phyloP scores from a whole-genome alignment of 1,140 invertebrate species.

The Trachymyrmex cornetzi region DNA sequence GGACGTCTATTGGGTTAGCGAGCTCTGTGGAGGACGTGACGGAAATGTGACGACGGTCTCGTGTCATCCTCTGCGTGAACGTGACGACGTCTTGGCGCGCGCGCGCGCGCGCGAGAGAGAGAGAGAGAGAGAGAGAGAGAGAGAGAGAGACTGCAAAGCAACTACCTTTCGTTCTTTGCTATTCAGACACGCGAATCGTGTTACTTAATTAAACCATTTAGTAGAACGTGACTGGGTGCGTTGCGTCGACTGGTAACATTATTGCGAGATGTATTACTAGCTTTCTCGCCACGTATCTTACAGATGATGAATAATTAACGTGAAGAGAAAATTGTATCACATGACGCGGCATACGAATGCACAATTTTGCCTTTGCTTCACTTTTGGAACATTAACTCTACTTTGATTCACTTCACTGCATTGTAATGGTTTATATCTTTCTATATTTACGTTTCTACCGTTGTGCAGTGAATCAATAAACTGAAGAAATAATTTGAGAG shows the following conservation, averaged over 20 bases:
- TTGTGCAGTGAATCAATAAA: constrained; percentile 55
- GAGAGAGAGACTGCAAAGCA: neutral
- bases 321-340: neutral
- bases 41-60: constrained; percentile 71
- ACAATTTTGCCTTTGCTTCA: constrained; percentile 7
- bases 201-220: constrained; percentile 56
- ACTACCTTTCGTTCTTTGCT: constrained; percentile 31
- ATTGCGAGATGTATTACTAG: constrained; percentile 19
- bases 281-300: neutral
- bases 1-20: constrained; percentile 76
- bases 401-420: constrained; percentile 22
- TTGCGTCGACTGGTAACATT: constrained; percentile 20
- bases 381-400: constrained; percentile 2
- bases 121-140: too few species aligned
- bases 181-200: constrained; percentile 23
- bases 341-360: neutral
- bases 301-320: constrained; percentile 4
- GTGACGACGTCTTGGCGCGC: constrained; percentile 55
- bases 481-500: constrained; percentile 20
- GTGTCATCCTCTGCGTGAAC: constrained; percentile 43
- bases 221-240: constrained; percentile 36
- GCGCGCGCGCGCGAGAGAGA: too few species aligned
- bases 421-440: constrained; percentile 15
- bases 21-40: constrained; percentile 75
- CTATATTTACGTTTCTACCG: constrained; percentile 30